Evolutionary conservation across 1,140 invertebrate genomes (phyloP).

Genomic region (Heliothis subflexa): DNA sequence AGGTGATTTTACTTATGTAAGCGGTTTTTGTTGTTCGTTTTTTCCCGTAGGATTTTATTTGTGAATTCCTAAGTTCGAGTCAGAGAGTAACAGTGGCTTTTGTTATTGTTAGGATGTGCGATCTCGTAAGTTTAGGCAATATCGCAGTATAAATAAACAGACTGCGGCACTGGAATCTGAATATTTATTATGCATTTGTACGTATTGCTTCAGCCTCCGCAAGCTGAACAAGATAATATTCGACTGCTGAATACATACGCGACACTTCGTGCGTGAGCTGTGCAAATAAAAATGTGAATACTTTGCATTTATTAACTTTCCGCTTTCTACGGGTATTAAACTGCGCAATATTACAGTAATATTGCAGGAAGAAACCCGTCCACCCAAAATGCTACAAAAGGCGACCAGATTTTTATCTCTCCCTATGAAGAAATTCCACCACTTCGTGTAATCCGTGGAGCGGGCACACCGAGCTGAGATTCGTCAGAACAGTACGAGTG

Average conservation of each 20-base stretch:
- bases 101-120: background rate
- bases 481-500: slow-evolving; percentile 55
- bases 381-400: slow-evolving; percentile 9
- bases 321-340: slow-evolving; percentile 1
- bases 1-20: slow-evolving; percentile 44
- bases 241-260: background rate
- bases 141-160: background rate
- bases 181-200: background rate
- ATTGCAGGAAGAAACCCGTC: slow-evolving; percentile 23
- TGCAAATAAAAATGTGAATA: background rate
- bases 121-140: slow-evolving; percentile 2
- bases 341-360: background rate
- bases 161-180: background rate
- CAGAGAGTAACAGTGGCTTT: background rate
- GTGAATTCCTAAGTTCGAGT: slow-evolving; percentile 21
- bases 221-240: background rate
- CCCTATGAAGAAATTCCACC: slow-evolving; percentile 21
- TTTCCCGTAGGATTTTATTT: slow-evolving; percentile 14
- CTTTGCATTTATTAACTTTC: background rate
- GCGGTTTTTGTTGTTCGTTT: slow-evolving; percentile 34
- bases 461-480: slow-evolving; percentile 52
- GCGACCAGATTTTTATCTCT: slow-evolving; percentile 22
- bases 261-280: background rate
- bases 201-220: background rate
- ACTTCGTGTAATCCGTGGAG: slow-evolving; percentile 48